Percentiles rank a stretch among this genome's conserved stretches.
These are phyloP conservation scores for Polyommatus icarus DNA, from an alignment of 2,888 invertebrate genomes.

Conservation along the genomic window DNA sequence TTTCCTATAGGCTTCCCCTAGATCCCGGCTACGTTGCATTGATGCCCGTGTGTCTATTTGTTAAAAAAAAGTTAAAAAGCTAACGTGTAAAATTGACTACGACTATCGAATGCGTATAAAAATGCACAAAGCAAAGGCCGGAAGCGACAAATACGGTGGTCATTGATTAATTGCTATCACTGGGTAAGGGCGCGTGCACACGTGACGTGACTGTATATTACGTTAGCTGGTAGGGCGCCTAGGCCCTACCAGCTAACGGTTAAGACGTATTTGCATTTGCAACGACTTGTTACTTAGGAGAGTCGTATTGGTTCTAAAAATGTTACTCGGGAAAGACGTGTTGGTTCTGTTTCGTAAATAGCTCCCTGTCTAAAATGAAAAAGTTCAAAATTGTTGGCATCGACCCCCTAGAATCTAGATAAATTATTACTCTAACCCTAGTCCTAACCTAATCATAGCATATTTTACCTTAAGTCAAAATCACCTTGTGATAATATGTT, in stretches of 20 bases:
- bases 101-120: constrained; percentile 43
- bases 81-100: constrained; percentile 24
- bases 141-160: constrained; percentile 54
- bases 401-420: no score
- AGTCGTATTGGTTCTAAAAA: no score
- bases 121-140: constrained; percentile 46
- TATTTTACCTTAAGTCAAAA: no score
- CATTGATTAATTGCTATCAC: constrained; percentile 71
- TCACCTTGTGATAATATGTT: no score
- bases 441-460: no score
- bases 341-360: no score
- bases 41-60: not conserved
- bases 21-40: not conserved
- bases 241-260: not conserved
- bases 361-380: no score
- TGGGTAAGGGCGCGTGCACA: constrained; percentile 35
- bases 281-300: not conserved
- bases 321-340: no score
- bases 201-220: not conserved
- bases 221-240: no score
- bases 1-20: no score
- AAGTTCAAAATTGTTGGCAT: no score
- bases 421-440: no score
- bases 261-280: not conserved
- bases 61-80: not conserved